Conservation (phyloP, 2,888 invertebrate genomes). For the Aleiodes leptofemur region DNA sequence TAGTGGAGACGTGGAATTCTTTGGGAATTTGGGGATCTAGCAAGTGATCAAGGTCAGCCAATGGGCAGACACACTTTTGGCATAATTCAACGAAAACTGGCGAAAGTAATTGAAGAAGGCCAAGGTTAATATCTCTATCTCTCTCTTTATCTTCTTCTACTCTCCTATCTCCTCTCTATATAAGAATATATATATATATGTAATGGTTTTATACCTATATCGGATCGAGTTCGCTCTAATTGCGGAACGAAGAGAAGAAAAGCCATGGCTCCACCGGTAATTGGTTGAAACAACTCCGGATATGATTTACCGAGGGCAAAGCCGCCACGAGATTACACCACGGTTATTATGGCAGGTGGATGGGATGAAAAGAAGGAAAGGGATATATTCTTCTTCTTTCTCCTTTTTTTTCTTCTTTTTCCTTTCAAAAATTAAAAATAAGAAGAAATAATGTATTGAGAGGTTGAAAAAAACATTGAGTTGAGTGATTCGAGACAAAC, state of each 20-base stretch:
- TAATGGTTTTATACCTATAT: constrained; percentile 24
- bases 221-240: constrained; percentile 32
- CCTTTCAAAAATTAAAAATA: constrained; percentile 6
- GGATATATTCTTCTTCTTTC: neutral
- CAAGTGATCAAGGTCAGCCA: constrained; percentile 23
- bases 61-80: constrained; percentile 18
- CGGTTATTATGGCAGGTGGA: constrained; percentile 40
- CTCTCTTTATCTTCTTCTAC: neutral
- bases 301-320: constrained; percentile 43
- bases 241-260: constrained; percentile 21
- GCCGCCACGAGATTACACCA: constrained; percentile 23
- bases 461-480: neutral
- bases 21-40: too few relatives aligned
- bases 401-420: neutral
- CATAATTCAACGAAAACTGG: constrained; percentile 22
- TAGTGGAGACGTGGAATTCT: too few relatives aligned
- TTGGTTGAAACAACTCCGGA: constrained; percentile 41
- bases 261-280: constrained; percentile 28
- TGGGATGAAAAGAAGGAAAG: constrained; percentile 1
- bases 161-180: neutral
- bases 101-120: constrained; percentile 49
- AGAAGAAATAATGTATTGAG: constrained; percentile 2
- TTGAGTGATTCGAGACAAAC: neutral
- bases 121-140: constrained; percentile 46
- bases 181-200: neutral